Conservation (phyloP, 1,140 invertebrate species). For the Cyrtorhinus lividipennis region DNA sequence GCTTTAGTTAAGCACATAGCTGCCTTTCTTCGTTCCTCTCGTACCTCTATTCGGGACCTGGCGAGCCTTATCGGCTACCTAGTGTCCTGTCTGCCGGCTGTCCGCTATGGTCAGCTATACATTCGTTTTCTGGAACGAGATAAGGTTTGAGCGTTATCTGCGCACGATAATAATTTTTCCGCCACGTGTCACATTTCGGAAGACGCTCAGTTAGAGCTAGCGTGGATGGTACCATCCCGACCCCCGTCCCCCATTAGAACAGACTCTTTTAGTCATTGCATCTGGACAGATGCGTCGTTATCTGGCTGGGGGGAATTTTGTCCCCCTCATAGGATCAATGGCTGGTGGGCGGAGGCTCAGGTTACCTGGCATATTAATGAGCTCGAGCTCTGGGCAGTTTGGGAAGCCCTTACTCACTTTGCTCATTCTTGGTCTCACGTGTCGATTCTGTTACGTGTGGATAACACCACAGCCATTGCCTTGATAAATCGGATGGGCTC, state of each 20-base stretch:
- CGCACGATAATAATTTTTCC: not conserved
- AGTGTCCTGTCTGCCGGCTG: not conserved
- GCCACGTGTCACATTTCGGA: not conserved
- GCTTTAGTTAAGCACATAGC: not conserved
- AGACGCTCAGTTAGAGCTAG: not conserved
- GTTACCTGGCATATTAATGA: not conserved
- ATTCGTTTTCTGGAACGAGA: not conserved
- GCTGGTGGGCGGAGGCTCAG: not conserved
- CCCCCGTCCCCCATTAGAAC: not conserved
- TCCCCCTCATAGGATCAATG: not conserved
- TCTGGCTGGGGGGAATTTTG: not conserved
- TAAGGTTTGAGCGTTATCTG: not conserved
- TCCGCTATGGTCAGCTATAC: not conserved
- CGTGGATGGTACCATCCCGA: not conserved
- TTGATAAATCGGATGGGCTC: not conserved
- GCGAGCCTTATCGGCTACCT: not conserved
- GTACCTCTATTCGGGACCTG: not conserved
- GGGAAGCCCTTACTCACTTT: not conserved
- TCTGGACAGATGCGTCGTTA: not conserved
- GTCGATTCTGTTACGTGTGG: not conserved
- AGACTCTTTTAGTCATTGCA: not conserved
- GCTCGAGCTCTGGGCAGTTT: not conserved
- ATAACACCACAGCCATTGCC: conserved; percentile 2
- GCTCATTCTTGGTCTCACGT: not conserved
- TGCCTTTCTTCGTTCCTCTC: not conserved